Evolutionary conservation across 2,113 vertebrate genomes (phyloP).

Genomic region (Panthera leo): DNA sequence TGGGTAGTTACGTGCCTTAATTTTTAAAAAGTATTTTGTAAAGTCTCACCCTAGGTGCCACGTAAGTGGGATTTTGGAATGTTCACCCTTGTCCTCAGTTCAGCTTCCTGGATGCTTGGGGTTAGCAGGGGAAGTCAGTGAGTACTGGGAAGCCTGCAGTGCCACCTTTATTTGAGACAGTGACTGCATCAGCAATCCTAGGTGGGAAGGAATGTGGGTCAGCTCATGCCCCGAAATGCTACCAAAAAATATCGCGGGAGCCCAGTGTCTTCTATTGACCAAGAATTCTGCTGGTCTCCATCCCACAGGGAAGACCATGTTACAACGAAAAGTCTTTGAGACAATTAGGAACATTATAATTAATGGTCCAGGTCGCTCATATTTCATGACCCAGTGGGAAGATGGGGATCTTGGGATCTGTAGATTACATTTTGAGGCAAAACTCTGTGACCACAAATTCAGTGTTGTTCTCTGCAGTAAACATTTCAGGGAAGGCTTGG

Average conservation of each 20-base stretch:
- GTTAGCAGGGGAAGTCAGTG: not conserved
- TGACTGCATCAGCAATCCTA: not conserved
- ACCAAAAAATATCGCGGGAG: not conserved
- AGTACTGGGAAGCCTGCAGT: not conserved
- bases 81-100: not conserved
- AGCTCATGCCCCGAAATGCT: not conserved
- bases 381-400: slow-evolving; percentile 61
- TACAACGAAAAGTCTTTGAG: slow-evolving; percentile 51
- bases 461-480: not conserved
- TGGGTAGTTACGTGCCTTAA: not conserved
- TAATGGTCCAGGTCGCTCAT: slow-evolving; percentile 57
- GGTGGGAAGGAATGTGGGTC: not conserved
- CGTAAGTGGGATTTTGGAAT: not conserved
- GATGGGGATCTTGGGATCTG: not conserved
- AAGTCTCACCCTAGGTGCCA: not conserved
- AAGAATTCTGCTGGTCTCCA: not conserved
- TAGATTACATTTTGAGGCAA: slow-evolving; percentile 65
- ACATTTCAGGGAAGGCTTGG: slow-evolving; percentile 30
- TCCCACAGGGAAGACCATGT: not conserved
- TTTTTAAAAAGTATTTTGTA: not conserved
- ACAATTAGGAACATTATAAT: slow-evolving; percentile 45
- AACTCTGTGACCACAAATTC: slow-evolving; percentile 45
- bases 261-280: not conserved
- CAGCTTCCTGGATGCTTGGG: not conserved
- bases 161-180: not conserved